A percentile compares a stretch with the other conserved stretches of the same genome.
Evolutionary conservation across 1,140 invertebrate species (phyloP).

Genomic region (Maconellicoccus hirsutus): DNA sequence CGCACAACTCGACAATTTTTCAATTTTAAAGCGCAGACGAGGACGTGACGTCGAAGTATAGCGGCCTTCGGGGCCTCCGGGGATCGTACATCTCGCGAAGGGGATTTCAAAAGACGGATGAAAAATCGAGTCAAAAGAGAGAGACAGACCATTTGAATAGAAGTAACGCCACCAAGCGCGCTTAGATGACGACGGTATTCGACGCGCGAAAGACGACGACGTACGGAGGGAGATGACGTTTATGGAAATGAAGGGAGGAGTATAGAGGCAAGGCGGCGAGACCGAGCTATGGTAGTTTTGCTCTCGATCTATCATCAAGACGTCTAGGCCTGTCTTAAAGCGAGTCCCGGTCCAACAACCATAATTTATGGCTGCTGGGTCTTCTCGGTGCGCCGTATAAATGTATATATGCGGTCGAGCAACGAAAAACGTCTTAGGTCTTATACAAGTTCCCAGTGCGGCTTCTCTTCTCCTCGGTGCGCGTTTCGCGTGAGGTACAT

Average conservation of each 20-base stretch:
- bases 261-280: neutral
- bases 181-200: neutral
- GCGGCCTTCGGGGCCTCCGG: neutral
- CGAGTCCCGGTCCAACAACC: slow-evolving; percentile 18
- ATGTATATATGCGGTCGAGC: neutral
- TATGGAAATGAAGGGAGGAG: slow-evolving; percentile 18
- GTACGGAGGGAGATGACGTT: neutral
- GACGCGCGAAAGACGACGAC: neutral
- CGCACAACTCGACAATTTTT: too few species aligned
- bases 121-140: slow-evolving; percentile 19
- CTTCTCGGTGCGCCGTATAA: neutral
- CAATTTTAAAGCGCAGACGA: too few species aligned
- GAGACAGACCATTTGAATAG: slow-evolving; percentile 16
- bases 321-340: slow-evolving; percentile 21
- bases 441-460: neutral
- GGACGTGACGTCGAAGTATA: neutral
- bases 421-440: slow-evolving; percentile 13
- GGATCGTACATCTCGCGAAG: too few species aligned
- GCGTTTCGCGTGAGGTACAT: neutral
- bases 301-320: slow-evolving; percentile 22
- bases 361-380: slow-evolving; percentile 21
- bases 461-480: neutral
- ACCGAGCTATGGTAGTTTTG: slow-evolving; percentile 12
- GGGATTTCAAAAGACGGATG: neutral
- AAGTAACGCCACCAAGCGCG: neutral